Evolutionary conservation across 2,113 vertebrate species (phyloP), one percentile per base, ranked within the genome.

Genomic region (Pagrus major): DNA sequence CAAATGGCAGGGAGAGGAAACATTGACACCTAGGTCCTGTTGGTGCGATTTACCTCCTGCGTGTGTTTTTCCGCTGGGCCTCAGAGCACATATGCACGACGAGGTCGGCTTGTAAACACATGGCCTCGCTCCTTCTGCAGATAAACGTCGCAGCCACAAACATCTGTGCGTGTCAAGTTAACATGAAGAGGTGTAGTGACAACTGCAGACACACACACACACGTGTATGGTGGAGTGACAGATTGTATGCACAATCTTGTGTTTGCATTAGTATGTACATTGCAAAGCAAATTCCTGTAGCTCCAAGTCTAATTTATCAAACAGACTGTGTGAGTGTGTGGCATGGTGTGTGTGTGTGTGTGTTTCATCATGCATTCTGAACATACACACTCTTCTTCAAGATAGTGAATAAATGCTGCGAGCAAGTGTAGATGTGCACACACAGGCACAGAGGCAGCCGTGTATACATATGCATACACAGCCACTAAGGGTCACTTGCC

Each of bases 301-400:
- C 56, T 80, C 65, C 68, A 51, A 81, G 59, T 86, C 41, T 71
- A 64, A 85, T 84, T 85, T 72, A 88, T 87, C 76, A 86, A 87
- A 83, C 64, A 70, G 86, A 85, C 65, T 84, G 44, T 64, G 60
- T 37, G 23, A 41, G 29, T 49, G 54, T 47, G 54, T 55, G 52
- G 29, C 44, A 25, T 49, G 15, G 20, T n/a, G 51, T 44, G 68
- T 67, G 52, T 49, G 52, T 60, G 44, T 15, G 29, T 76, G 25
- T 42, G 46, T 76, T 66, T 65, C 49, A 52, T 71, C 60, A 75
- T 54, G 29, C 68, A 84, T 82, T 86, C 75, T 5, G 9, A 79
- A 85, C 68, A 80, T 66, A 82, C 72, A 64, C 25, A n/a, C 61
- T n/a, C 56, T 58, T 72, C 42, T 78, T 56, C 47, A 54, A 70